Evolutionary conservation across 2,888 invertebrate genomes (phyloP), one percentile per base, ranked within the genome.

Genomic region (Pristionchus mayeri): DNA sequence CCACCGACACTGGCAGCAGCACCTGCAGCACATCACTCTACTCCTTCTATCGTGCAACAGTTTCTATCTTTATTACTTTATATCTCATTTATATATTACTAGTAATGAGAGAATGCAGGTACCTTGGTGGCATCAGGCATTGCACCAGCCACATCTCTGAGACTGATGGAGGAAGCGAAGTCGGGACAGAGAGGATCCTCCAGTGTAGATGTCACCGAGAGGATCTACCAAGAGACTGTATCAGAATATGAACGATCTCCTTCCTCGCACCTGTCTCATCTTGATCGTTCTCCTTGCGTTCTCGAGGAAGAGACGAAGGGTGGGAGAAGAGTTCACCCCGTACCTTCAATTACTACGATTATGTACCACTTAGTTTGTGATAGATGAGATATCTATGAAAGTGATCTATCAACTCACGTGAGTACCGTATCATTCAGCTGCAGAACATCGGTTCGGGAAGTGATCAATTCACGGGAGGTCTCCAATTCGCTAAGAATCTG

Each of bases 1-100:
- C 89, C 16, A 90, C 89, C 0, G 87, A 87, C 7, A 89, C 88
- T 11, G 90, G 87, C 1, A 91, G 85, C 18, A 91, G 88, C 21
- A 91, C 91, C 82, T 90, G 86, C 48, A 83, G 76, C 50, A 44
- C 30, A 27, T 60, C 7, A 13, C 6, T 44, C 71, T 27, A 63
- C 34, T 27, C n/a, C n/a, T n/a, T n/a, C n/a, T n/a, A n/a, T n/a
- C n/a, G n/a, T n/a, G n/a, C n/a, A n/a, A n/a, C n/a, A n/a, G n/a
- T n/a, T n/a, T n/a, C n/a, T n/a, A n/a, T n/a, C n/a, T n/a, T n/a
- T n/a, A n/a, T n/a, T n/a, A n/a, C n/a, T n/a, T n/a, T n/a, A n/a
- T n/a, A n/a, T n/a, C n/a, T n/a, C n/a, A n/a, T n/a, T n/a, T n/a
- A n/a, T n/a, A n/a, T n/a, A n/a, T n/a, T n/a, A n/a, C n/a, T n/a